Evolutionary conservation across 37 sponge, comb jelly and placozoan genomes (phyloP).

Genomic region (Hexactinellida sp.): DNA sequence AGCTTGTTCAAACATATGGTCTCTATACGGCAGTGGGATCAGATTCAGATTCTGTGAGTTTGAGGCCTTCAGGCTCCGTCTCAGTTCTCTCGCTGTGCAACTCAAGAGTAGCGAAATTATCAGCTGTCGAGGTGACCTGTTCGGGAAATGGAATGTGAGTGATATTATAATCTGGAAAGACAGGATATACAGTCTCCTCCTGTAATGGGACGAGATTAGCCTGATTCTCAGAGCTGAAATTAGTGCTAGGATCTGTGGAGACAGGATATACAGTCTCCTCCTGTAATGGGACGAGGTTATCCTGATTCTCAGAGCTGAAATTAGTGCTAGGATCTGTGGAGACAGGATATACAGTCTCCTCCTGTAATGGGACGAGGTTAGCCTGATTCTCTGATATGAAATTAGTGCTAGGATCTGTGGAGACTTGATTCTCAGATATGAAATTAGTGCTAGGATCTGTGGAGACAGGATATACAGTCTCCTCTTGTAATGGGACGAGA

Average conservation of each 20-base stretch:
- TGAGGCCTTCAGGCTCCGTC: no score
- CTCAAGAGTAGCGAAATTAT: no score
- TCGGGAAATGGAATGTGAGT: no score
- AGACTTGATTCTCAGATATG: not conserved
- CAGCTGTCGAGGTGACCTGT: no score
- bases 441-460: not conserved
- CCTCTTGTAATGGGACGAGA: not conserved
- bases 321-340: not conserved
- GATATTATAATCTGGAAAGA: not conserved
- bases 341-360: not conserved
- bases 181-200: not conserved
- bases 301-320: not conserved
- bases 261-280: not conserved
- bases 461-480: not conserved
- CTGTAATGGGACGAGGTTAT: not conserved
- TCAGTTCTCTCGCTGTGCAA: no score
- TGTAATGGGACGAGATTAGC: not conserved
- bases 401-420: not conserved
- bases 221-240: not conserved
- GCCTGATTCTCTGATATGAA: not conserved
- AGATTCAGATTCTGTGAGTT: no score
- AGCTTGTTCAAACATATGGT: no score
- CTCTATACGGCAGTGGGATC: no score
- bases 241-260: not conserved
- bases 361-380: not conserved